Evolutionary conservation across 2,888 invertebrate species (phyloP).

Genomic region (Drosophila buzzatii): DNA sequence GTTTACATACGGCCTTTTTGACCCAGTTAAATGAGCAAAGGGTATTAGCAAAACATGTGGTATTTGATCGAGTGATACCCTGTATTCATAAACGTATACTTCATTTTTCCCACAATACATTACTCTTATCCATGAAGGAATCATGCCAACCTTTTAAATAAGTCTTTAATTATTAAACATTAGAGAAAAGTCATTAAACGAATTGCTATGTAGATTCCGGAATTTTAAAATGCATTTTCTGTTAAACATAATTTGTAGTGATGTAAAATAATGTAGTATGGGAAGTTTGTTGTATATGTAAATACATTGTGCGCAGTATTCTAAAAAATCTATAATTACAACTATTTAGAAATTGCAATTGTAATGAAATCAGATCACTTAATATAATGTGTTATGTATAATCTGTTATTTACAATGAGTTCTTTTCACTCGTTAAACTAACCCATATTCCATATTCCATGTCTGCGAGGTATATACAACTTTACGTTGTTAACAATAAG

Average conservation of each 20-base stretch:
- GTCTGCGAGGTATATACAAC: conserved; percentile 18
- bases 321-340: too few species aligned
- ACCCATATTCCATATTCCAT: not conserved
- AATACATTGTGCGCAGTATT: too few species aligned
- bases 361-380: not conserved
- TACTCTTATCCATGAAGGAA: too few species aligned
- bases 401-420: not conserved
- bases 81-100: not conserved
- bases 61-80: not conserved
- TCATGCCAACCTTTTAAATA: too few species aligned
- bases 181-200: too few species aligned
- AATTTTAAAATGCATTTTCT: too few species aligned
- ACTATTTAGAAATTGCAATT: too few species aligned
- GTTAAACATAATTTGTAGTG: too few species aligned
- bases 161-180: too few species aligned
- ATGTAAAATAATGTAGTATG: too few species aligned
- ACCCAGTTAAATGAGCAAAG: not conserved
- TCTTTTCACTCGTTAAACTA: not conserved
- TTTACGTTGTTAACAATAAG: conserved; percentile 42
- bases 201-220: too few species aligned
- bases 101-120: not conserved
- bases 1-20: not conserved
- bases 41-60: not conserved
- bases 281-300: too few species aligned
- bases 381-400: not conserved